These are phyloP conservation scores for Atta cephalotes DNA, from an alignment of 1,140 invertebrate genomes.

Conservation along the genomic window DNA sequence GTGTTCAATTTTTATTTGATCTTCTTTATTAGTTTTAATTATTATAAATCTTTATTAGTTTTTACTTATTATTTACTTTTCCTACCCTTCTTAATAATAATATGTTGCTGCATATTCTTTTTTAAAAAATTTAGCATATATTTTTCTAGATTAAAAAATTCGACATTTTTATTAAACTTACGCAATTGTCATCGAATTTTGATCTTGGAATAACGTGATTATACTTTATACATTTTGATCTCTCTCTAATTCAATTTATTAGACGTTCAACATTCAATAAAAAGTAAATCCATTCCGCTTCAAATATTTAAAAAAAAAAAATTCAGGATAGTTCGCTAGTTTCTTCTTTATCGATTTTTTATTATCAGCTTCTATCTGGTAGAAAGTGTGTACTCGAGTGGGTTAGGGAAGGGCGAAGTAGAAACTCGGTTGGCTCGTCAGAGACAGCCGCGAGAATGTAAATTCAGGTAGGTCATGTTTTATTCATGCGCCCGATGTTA, in stretches of 20 bases:
- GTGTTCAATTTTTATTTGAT: too few relatives aligned
- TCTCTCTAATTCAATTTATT: background rate
- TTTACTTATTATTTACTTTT: background rate
- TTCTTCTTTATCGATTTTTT: slow-evolving; percentile 69
- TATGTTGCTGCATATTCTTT: background rate
- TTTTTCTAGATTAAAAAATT: background rate
- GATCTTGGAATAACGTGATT: background rate
- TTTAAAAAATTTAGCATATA: background rate
- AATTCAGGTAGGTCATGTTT: slow-evolving; percentile 70
- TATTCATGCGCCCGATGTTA: slow-evolving; percentile 69
- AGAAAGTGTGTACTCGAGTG: background rate
- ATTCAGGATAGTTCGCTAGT: background rate
- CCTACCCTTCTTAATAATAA: background rate
- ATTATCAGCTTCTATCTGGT: slow-evolving; percentile 37
- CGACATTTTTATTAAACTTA: background rate
- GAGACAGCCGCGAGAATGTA: slow-evolving; percentile 59
- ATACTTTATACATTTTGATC: background rate
- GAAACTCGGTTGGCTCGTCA: slow-evolving; percentile 46
- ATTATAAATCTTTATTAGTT: too few relatives aligned
- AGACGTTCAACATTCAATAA: background rate
- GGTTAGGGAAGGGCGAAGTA: background rate
- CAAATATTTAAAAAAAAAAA: slow-evolving; percentile 4
- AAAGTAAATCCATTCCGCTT: background rate
- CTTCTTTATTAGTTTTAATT: too few relatives aligned
- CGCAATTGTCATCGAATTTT: background rate